Base-by-base conservation (phyloP, 2,888 invertebrate species). In the Idaea dimidiata region DNA sequence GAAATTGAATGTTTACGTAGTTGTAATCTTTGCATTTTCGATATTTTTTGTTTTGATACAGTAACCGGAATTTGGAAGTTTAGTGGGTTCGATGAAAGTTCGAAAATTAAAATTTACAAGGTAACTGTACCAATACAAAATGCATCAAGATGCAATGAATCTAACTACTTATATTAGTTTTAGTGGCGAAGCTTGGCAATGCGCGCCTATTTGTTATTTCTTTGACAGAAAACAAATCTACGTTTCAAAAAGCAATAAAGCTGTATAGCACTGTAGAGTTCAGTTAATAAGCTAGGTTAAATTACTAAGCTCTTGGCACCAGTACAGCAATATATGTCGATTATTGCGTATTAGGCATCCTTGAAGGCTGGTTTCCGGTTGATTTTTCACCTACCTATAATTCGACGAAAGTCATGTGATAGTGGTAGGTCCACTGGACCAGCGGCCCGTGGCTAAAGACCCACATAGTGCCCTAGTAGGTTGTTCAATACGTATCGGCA, bases 161-260 rank as follows among this genome's bases (percentile, higher is more conserved):
- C 64, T 57, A 59, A 64, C 59, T 62, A 24, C 24, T 24, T 24
- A 14, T 43, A 43, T 43, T 43, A 43, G 43, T 43, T 43, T 3
- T 66, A 66, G 61, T 59, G 43, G 64, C 60, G 59, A 64, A 54
- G 64, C 57, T 59, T 61, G 61, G 56, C 18, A 56, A 3, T 16
- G 64, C 64, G 32, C 61, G 64, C 66, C 58, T 24, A 58, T n/a
- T 64, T 59, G 62, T 56, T 18, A 18, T 18, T 56, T 17, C 18
- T 8, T 18, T 17, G 17, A 17, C 17, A 17, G 8, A 17, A 17
- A 17, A 17, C 0, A 18, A 17, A 6, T 18, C 17, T 14, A 14
- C 17, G 14, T 17, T 56, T 56, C 18, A 17, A 14, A 4, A 56
- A 56, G 56, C 56, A 56, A 56, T 56, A 56, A 56, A 14, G 16